phyloP scores from a whole-genome alignment of 2,113 vertebrate genomes.

The Acanthisitta chloris region DNA sequence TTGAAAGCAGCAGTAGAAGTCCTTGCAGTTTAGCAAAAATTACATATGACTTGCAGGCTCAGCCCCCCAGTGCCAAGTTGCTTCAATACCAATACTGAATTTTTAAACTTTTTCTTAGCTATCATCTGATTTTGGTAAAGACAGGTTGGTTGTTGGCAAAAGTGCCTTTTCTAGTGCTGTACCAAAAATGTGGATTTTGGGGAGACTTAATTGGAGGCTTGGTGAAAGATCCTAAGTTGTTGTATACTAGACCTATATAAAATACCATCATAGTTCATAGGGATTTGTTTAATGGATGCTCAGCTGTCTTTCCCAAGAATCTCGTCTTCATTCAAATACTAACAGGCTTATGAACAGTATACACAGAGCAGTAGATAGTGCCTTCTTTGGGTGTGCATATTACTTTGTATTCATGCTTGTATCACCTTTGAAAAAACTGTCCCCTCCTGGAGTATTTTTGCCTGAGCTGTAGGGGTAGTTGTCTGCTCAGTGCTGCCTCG shows the following conservation, averaged over 20 bases:
- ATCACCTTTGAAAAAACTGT: background rate
- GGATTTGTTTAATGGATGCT: background rate
- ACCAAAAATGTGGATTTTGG: background rate
- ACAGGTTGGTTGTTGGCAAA: background rate
- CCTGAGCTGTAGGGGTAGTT: background rate
- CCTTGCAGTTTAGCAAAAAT: background rate
- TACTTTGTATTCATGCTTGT: accelerated
- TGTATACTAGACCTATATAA: background rate
- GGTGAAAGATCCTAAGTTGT: background rate
- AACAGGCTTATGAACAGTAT: background rate
- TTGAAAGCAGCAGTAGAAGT: background rate
- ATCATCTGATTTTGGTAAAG: background rate
- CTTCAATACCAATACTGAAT: background rate
- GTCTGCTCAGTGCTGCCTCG: background rate
- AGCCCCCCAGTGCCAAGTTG: background rate
- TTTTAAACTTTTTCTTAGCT: background rate
- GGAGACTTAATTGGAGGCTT: background rate
- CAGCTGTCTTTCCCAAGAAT: background rate
- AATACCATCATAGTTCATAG: background rate
- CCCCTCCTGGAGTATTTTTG: background rate
- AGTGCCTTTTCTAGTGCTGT: background rate
- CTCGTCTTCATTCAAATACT: background rate
- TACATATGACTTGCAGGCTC: accelerated
- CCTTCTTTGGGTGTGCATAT: background rate
- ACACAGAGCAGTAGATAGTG: background rate